Conservation (phyloP, 35 echinoderm and acorn worm species). For the Holothuria glaberrima region DNA sequence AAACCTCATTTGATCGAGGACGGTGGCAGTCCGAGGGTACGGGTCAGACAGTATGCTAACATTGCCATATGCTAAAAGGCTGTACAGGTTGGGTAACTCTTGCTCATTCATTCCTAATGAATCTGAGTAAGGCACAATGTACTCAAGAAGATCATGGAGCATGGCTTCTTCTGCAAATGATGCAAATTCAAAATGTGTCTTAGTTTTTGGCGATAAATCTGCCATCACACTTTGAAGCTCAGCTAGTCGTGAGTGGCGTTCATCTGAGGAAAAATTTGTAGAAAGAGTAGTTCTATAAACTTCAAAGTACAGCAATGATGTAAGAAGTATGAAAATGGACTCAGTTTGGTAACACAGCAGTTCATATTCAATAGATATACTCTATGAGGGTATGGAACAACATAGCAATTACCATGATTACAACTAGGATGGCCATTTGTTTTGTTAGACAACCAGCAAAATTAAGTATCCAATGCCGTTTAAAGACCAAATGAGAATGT, state of each 20-base stretch:
- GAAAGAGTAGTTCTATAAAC: not conserved
- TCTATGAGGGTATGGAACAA: too few species aligned
- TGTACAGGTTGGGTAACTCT: constrained; percentile 91
- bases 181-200: constrained; percentile 95
- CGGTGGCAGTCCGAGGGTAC: constrained; percentile 85
- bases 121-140: constrained; percentile 78
- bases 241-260: constrained; percentile 59
- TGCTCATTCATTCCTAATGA: constrained; percentile 97
- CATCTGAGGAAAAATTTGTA: constrained; percentile 54
- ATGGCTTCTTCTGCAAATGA: constrained; percentile 88
- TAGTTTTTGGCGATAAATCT: constrained; percentile 45
- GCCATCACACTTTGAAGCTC: constrained; percentile 56
- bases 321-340: too few species aligned
- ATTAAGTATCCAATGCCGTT: too few species aligned
- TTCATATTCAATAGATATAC: too few species aligned
- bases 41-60: constrained; percentile 80
- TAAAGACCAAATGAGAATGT: too few species aligned
- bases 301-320: too few species aligned
- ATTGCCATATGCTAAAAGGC: constrained; percentile 86
- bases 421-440: too few species aligned
- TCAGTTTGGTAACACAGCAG: too few species aligned
- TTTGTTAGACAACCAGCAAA: too few species aligned
- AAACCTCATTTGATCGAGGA: constrained; percentile 88
- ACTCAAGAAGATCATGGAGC: constrained; percentile 71
- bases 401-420: too few species aligned